Base-by-base conservation (phyloP, 2,797 vertebrate species). In the Anas georgica region DNA sequence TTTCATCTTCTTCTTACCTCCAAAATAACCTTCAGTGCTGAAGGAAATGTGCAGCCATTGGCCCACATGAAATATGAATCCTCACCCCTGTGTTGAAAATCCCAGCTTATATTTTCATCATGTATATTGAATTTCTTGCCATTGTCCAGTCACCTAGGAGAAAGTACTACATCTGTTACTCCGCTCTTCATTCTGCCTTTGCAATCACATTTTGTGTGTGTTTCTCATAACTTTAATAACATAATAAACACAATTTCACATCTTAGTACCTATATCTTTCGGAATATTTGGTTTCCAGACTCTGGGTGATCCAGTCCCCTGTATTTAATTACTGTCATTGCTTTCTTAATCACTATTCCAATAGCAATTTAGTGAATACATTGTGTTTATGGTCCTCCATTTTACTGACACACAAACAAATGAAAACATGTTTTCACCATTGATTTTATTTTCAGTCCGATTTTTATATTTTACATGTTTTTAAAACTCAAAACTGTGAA, bases 1-100 rank as follows among this genome's bases (percentile, higher is more conserved):
- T 91, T 87, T 81, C 84, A 85, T 94, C 89, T 91, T 89, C 85
- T 83, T 77, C 75, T 68, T 91, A 64, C 37, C 45, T 83, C 75
- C 67, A 78, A 89, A 85, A 75, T 70, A 95, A 41, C 31, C 10
- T 15, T 14, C 28, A 2, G 68, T 52, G 75, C 67, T 87, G 92
- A 92, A 74, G 86, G 81, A 93, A 84, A 81, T 16, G 26, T 58
- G 69, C 60, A 77, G 59, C 58, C 21, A 28, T 84, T 95, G 94
- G 69, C 86, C 92, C 2, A 0, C 17, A 14, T 17, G 78, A 45
- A 79, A 83, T 67, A 74, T 4, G 68, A 59, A 58, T 76, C 77
- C 59, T 75, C 58, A 12, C 14, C 59, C 52, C n/a, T 1, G 25
- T 82, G 94, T 45, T 91, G 92, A 92, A 91, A 95, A 59, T 15